Conservation (phyloP, 2,113 vertebrate genomes). For the Rousettus leschenaultii region DNA sequence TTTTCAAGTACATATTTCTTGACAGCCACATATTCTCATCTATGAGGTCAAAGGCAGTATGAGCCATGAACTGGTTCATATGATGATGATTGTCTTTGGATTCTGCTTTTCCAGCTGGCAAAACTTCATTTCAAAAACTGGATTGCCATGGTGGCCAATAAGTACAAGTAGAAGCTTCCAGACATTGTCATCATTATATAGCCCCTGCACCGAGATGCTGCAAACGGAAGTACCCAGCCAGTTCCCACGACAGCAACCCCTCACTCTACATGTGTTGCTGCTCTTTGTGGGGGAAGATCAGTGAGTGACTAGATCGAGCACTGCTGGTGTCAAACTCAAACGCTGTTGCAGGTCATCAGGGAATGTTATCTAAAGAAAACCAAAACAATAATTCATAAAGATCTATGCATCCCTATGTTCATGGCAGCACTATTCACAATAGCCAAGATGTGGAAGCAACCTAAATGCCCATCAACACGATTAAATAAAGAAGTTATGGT, state of each 20-base stretch:
- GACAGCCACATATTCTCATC: slow-evolving; percentile 99
- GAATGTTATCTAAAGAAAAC: background rate
- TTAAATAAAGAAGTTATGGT: no score
- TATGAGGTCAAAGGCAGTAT: slow-evolving; percentile 95
- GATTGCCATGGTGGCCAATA: slow-evolving; percentile 97
- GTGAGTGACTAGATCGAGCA: background rate
- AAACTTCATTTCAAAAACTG: slow-evolving; percentile 98
- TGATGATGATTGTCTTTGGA: slow-evolving; percentile 98
- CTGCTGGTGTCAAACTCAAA: background rate
- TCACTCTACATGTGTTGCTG: background rate
- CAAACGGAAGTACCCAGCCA: background rate
- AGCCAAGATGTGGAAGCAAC: no score
- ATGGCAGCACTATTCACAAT: no score
- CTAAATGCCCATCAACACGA: no score
- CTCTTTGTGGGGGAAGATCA: no score
- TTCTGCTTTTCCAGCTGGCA: slow-evolving; percentile 92
- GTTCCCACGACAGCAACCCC: background rate
- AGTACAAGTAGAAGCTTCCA: slow-evolving; percentile 97
- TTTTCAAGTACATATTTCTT: slow-evolving; percentile 99
- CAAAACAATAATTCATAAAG: no score
- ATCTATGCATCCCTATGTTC: no score
- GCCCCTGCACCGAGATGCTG: background rate
- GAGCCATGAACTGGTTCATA: slow-evolving; percentile 98
- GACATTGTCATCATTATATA: slow-evolving; percentile 83
- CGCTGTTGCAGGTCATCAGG: background rate